A percentile compares a stretch with the other conserved stretches of the same genome.
phyloP scores from a whole-genome alignment of 2,888 invertebrate species.

The Agonopterix alstromeriana region DNA sequence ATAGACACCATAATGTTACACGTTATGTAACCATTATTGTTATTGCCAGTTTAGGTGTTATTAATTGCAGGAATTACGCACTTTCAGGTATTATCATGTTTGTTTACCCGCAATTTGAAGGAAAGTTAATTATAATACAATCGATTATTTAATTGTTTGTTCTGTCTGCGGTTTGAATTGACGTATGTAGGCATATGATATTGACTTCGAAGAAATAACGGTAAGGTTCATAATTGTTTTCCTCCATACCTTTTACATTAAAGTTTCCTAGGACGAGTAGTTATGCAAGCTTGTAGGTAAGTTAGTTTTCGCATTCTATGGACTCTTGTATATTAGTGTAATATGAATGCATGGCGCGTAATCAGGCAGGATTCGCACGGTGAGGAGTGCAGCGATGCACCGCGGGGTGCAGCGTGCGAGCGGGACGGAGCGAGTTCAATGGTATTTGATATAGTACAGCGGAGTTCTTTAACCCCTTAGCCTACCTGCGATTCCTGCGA shows the following conservation, averaged over 20 bases:
- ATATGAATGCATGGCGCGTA: slow-evolving; percentile 71
- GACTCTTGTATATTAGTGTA: slow-evolving; percentile 34
- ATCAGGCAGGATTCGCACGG: slow-evolving; percentile 72
- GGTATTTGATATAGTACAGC: slow-evolving; percentile 76
- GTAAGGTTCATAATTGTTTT: not conserved
- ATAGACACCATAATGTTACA: too few relatives aligned
- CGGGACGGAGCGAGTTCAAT: slow-evolving; percentile 67
- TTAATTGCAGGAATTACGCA: not conserved
- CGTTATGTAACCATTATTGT: too few relatives aligned
- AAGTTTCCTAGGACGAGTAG: too few relatives aligned
- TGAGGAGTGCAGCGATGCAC: slow-evolving; percentile 54
- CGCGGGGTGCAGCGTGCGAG: slow-evolving; percentile 55
- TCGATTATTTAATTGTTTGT: too few relatives aligned
- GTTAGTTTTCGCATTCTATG: too few relatives aligned
- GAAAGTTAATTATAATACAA: too few relatives aligned
- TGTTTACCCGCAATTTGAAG: too few relatives aligned
- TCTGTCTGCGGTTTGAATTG: too few relatives aligned
- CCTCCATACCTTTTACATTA: too few relatives aligned
- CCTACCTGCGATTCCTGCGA: slow-evolving; percentile 75
- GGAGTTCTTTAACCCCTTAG: slow-evolving; percentile 76
- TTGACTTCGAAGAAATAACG: not conserved
- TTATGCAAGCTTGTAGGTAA: too few relatives aligned
- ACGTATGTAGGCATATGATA: too few relatives aligned
- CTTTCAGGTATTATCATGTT: not conserved
- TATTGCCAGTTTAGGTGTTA: too few relatives aligned